Evolutionary conservation across 2,888 invertebrate genomes (phyloP).

Genomic region (Drosophila ochracea): DNA sequence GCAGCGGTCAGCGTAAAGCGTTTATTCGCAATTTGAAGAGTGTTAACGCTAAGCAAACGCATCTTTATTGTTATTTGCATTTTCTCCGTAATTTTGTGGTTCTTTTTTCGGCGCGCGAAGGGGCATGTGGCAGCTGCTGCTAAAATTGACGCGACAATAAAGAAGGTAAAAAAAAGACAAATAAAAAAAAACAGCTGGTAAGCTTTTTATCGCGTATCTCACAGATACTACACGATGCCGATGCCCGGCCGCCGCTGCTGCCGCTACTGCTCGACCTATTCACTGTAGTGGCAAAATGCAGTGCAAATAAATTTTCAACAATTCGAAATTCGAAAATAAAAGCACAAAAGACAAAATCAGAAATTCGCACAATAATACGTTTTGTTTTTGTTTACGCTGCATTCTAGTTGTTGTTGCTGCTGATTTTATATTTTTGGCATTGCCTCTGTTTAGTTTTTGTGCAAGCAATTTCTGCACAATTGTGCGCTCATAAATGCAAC

Average conservation of each 20-base stretch:
- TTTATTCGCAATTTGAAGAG: slow-evolving; percentile 44
- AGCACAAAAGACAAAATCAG: slow-evolving; percentile 15
- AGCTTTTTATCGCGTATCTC: slow-evolving; percentile 60
- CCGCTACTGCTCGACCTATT: slow-evolving; percentile 16
- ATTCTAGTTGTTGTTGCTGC: slow-evolving; percentile 38
- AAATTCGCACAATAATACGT: slow-evolving; percentile 14
- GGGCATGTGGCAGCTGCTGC: slow-evolving; percentile 31
- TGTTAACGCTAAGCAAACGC: slow-evolving; percentile 46
- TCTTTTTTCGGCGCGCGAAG: slow-evolving; percentile 10
- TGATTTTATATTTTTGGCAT: slow-evolving; percentile 47
- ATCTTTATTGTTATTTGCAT: slow-evolving; percentile 61
- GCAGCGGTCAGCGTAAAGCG: slow-evolving; percentile 40
- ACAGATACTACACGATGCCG: slow-evolving; percentile 45
- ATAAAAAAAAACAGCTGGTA: slow-evolving; percentile 43
- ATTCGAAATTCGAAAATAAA: slow-evolving; percentile 60
- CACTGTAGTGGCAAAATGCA: slow-evolving; percentile 48
- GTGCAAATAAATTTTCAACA: slow-evolving; percentile 50
- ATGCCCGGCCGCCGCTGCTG: slow-evolving; percentile 12
- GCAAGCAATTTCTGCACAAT: slow-evolving; percentile 58
- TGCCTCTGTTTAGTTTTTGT: slow-evolving; percentile 37
- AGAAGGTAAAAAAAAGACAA: slow-evolving; percentile 39
- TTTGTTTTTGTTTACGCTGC: slow-evolving; percentile 46
- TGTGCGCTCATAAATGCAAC: slow-evolving; percentile 45
- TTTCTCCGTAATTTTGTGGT: slow-evolving; percentile 13
- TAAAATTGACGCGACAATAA: slow-evolving; percentile 24